A percentile compares a stretch with the other conserved stretches of the same genome.
These are phyloP conservation scores for Anthonomus grandis DNA, from an alignment of 1,140 invertebrate genomes.

Conservation along the genomic window DNA sequence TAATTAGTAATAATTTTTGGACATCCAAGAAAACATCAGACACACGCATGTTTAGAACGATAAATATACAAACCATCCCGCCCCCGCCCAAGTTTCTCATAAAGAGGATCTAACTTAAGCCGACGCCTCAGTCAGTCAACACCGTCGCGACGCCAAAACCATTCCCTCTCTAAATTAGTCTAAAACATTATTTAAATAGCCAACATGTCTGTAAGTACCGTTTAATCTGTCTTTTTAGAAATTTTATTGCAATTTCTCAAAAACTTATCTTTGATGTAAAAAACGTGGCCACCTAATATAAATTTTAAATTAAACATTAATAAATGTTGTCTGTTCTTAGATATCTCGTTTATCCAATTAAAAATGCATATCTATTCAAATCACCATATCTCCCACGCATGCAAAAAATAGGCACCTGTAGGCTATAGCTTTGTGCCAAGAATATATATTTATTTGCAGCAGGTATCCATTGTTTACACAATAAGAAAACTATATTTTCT, in stretches of 20 bases:
- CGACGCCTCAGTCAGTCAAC: conserved; percentile 39
- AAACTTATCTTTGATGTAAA: too few species aligned
- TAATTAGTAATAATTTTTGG: too few species aligned
- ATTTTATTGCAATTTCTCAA: not conserved
- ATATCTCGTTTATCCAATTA: too few species aligned
- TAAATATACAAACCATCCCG: conserved; percentile 33
- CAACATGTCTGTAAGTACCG: conserved; percentile 41
- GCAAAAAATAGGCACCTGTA: not conserved
- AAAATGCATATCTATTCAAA: too few species aligned
- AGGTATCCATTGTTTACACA: conserved; percentile 11
- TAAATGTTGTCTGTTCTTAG: too few species aligned
- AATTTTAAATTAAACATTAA: too few species aligned
- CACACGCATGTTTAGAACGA: conserved; percentile 19
- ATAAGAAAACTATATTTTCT: not conserved
- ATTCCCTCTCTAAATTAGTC: conserved; percentile 31
- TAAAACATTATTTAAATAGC: too few species aligned
- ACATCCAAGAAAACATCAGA: not conserved
- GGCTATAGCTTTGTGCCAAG: not conserved
- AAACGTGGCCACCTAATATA: too few species aligned
- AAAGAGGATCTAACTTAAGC: conserved; percentile 37
- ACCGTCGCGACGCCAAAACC: conserved; percentile 42
- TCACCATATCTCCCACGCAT: conserved; percentile 5
- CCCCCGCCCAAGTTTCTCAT: conserved; percentile 37
- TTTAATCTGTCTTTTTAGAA: conserved; percentile 1
- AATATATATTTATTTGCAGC: conserved; percentile 1